Percentiles rank a stretch among this genome's conserved stretches.
phyloP scores from a whole-genome alignment of 2,888 invertebrate species.

The Synergus japonicus region DNA sequence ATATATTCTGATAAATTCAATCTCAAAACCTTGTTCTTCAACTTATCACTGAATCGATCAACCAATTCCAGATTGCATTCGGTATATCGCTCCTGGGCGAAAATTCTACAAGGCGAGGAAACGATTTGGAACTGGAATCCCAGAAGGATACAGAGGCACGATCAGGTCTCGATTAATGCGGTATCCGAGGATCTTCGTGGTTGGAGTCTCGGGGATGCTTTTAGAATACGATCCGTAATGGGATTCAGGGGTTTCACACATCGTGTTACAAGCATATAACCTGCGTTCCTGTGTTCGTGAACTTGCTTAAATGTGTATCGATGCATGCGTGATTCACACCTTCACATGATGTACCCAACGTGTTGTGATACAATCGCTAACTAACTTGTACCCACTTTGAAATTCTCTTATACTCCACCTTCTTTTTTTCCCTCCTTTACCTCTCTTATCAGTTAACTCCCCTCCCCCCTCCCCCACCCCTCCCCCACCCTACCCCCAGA shows the following conservation, averaged over 20 bases:
- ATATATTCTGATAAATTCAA: no score
- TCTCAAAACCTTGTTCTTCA: not conserved
- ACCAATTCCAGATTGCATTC: slow-evolving; percentile 25
- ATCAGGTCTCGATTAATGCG: slow-evolving; percentile 38
- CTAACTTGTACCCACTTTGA: slow-evolving; percentile 62
- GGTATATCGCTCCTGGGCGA: slow-evolving; percentile 46
- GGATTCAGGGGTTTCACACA: slow-evolving; percentile 22
- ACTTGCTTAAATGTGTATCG: slow-evolving; percentile 51
- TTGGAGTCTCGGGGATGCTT: not conserved
- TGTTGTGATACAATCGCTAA: slow-evolving; percentile 59
- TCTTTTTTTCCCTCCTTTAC: no score
- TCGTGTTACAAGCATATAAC: slow-evolving; percentile 24
- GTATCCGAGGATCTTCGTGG: slow-evolving; percentile 15
- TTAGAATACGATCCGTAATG: not conserved
- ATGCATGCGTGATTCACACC: slow-evolving; percentile 49
- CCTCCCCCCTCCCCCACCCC: slow-evolving; percentile 44
- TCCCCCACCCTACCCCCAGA: slow-evolving; percentile 43
- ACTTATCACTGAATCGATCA: slow-evolving; percentile 17
- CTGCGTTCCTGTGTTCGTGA: slow-evolving; percentile 45
- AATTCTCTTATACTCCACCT: slow-evolving; percentile 52
- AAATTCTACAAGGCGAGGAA: slow-evolving; percentile 38
- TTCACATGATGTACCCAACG: not conserved
- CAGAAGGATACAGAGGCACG: slow-evolving; percentile 29
- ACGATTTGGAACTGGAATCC: slow-evolving; percentile 29
- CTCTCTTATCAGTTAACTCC: slow-evolving; percentile 51